Conservation (phyloP, 2,797 vertebrate genomes). For the Glyptemys insculpta region DNA sequence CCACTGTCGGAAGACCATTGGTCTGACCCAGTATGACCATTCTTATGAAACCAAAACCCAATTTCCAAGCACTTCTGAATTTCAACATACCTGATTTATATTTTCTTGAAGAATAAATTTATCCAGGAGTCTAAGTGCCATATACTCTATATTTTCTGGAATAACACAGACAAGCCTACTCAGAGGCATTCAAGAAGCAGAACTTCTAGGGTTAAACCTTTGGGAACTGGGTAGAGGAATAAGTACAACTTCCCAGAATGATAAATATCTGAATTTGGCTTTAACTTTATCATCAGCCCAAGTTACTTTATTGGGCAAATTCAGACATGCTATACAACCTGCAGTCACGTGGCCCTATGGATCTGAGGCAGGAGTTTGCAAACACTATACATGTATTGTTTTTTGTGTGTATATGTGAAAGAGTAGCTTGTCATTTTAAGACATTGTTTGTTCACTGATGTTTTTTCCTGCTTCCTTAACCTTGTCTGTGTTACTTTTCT, state of each 20-base stretch:
- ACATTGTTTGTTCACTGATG: neutral
- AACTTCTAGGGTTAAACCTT: conserved; percentile 9
- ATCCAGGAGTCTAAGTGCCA: conserved; percentile 42
- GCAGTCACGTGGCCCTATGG: fast-evolving
- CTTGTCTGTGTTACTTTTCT: neutral
- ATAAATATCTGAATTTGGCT: neutral
- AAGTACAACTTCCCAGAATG: conserved; percentile 16
- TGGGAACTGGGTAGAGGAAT: neutral
- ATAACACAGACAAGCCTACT: conserved; percentile 23
- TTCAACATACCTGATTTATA: conserved; percentile 47
- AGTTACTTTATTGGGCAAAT: neutral
- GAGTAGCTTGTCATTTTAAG: neutral
- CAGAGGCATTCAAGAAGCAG: conserved; percentile 32
- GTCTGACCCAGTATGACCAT: neutral
- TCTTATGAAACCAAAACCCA: neutral
- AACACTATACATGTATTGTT: neutral
- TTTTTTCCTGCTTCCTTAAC: neutral
- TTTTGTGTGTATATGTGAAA: neutral
- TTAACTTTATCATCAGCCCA: neutral
- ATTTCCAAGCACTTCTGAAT: conserved; percentile 33
- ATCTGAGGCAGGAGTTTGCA: neutral
- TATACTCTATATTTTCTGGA: conserved; percentile 41
- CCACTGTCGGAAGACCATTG: no score
- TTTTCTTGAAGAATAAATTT: conserved; percentile 46
- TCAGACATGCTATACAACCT: neutral